Percentiles rank a stretch among this genome's conserved stretches.
These are phyloP conservation scores for Brachynemurus nebulosus DNA, from an alignment of 2,888 invertebrate genomes.

Conservation along the genomic window DNA sequence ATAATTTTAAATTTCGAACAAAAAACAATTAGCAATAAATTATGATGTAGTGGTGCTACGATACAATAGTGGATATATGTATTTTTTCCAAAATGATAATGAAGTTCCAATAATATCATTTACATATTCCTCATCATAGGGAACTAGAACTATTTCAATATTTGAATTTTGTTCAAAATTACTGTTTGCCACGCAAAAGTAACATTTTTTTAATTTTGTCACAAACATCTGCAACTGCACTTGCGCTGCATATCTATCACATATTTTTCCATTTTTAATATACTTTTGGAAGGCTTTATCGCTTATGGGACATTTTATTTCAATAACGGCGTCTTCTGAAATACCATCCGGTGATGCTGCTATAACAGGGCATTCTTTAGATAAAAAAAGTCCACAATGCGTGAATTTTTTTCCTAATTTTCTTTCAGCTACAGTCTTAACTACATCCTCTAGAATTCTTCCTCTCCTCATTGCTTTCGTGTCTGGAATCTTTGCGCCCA, in stretches of 20 bases:
- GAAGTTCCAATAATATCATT: too few relatives aligned
- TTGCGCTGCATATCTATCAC: constrained; percentile 6
- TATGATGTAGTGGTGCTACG: too few relatives aligned
- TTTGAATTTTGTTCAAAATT: constrained; percentile 6
- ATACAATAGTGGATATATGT: too few relatives aligned
- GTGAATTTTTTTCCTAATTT: constrained; percentile 11
- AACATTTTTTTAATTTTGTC: constrained; percentile 6
- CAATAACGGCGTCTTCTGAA: constrained; percentile 12
- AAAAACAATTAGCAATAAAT: too few relatives aligned
- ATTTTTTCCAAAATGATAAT: too few relatives aligned
- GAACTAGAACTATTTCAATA: neutral
- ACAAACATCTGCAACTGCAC: constrained; percentile 15
- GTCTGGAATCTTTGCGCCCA: constrained; percentile 11
- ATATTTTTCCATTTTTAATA: constrained; percentile 4
- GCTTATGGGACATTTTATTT: constrained; percentile 15
- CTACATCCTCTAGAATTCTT: constrained; percentile 10
- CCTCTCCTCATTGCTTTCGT: constrained; percentile 12
- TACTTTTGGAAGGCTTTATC: constrained; percentile 8
- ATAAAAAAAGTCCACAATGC: constrained; percentile 10
- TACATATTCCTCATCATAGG: neutral
- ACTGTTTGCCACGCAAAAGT: constrained; percentile 4
- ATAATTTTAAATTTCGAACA: too few relatives aligned
- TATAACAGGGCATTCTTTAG: constrained; percentile 10
- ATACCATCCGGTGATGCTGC: constrained; percentile 15
- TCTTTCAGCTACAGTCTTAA: constrained; percentile 1